Conservation (phyloP, 23 tunicate genomes). For the Phallusia fumigata region DNA sequence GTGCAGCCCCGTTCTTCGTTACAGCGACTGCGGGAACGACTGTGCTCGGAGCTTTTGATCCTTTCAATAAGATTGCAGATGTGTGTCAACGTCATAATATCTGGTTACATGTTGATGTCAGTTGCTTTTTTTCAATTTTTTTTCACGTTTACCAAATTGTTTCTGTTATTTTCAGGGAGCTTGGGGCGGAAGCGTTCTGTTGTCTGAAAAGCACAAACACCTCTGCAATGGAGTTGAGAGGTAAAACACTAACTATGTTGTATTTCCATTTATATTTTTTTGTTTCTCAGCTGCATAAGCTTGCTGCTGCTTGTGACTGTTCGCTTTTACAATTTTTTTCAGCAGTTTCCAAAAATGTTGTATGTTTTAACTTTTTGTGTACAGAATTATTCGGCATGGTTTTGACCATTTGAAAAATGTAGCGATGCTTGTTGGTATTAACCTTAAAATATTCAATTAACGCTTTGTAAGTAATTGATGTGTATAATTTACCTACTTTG, state of each 20-base stretch:
- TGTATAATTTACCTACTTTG: background rate
- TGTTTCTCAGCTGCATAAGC: too few relatives aligned
- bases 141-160: background rate
- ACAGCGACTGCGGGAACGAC: conserved; percentile 93
- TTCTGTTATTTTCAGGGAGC: conserved; percentile 53
- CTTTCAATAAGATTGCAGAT: conserved; percentile 62
- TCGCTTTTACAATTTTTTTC: too few relatives aligned
- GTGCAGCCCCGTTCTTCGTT: conserved; percentile 61
- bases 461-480: background rate
- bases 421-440: too few relatives aligned
- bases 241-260: too few relatives aligned
- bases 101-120: conserved; percentile 91
- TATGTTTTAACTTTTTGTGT: too few relatives aligned
- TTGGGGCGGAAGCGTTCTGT: conserved; percentile 81
- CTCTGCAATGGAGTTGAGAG: conserved; percentile 59
- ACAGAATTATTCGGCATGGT: too few relatives aligned
- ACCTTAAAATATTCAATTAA: background rate
- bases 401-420: too few relatives aligned
- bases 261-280: too few relatives aligned
- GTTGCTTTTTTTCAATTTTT: background rate
- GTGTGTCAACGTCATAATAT: conserved; percentile 61
- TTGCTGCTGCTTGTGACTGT: too few relatives aligned
- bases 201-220: conserved; percentile 73
- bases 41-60: conserved; percentile 84
- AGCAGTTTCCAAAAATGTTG: too few relatives aligned